Base-by-base conservation (phyloP, 2,888 invertebrate genomes). In the Andrena marginata region DNA sequence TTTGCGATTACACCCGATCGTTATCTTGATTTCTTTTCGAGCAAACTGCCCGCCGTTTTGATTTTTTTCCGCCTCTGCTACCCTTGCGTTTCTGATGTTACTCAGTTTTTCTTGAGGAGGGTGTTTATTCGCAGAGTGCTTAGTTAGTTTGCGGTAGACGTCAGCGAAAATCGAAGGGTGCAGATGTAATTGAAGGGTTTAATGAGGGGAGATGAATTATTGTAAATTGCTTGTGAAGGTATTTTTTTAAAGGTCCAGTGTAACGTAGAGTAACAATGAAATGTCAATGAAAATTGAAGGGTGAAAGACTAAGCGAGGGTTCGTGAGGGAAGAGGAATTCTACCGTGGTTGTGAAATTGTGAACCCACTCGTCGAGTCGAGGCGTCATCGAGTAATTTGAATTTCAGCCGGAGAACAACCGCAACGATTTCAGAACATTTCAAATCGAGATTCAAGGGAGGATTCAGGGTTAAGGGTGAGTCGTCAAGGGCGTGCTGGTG, bases 391-490 rank as follows among this genome's bases (percentile, higher is more conserved):
- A 67, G 48, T 49, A 56, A 82, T 49, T 49, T 13, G 51, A 75
- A 51, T 76, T 76, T 65, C 35, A 16, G 33, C 29, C 20, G 69
- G 64, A 68, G 65, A 80, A 77, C 68, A 68, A 80, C 77, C 82
- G 82, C 87, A 87, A 82, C 74, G 70, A 80, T 86, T 87, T 62
- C 82, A 10, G 64, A 67, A 62, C 54, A 73, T 70, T 82, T 81
- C 60, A 79, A 89, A 88, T 88, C 89, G 82, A 78, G 88, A 88
- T 88, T 88, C 88, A 77, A 78, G 80, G 77, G 80, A 76, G 74
- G 68, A 87, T 88, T 88, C 88, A 76, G 87, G 87, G 88, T 89
- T 87, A 87, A 87, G 84, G 88, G 67, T 82, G 84, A 67, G 84
- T 77, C 79, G 78, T 86, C 82, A 84, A 84, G 84, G 85, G 80